phyloP scores from a whole-genome alignment of 2,888 invertebrate species.

The Allacma fusca region DNA sequence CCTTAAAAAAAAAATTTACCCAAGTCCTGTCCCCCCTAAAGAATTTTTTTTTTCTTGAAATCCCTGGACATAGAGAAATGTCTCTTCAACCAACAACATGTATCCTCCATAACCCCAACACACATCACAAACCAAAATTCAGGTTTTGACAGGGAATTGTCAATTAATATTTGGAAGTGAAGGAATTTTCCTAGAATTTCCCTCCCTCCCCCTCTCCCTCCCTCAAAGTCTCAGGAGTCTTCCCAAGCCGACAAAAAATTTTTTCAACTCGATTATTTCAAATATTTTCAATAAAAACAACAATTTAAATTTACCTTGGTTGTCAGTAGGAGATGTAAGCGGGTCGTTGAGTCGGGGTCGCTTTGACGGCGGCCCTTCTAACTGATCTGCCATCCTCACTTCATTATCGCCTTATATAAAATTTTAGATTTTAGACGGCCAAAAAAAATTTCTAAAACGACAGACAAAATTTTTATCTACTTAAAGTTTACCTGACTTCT shows the following conservation, averaged over 20 bases:
- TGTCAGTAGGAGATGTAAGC: constrained; percentile 77
- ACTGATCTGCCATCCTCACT: constrained; percentile 86
- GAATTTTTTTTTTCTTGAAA: background rate
- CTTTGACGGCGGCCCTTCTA: constrained; percentile 95
- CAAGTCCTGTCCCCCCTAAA: background rate
- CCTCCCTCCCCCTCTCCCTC: background rate
- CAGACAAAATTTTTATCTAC: constrained; percentile 28
- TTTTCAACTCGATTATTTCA: background rate
- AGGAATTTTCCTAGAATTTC: background rate
- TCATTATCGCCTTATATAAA: constrained; percentile 51
- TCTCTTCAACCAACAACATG: too few relatives aligned
- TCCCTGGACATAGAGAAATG: too few relatives aligned
- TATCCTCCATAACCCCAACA: background rate
- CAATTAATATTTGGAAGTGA: background rate
- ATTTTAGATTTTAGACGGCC: constrained; percentile 28
- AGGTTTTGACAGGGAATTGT: constrained; percentile 12
- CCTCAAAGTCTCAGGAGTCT: background rate
- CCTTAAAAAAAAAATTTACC: background rate
- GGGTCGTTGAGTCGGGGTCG: constrained; percentile 90
- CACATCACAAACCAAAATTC: background rate
- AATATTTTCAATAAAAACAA: constrained; percentile 5
- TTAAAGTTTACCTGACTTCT: constrained; percentile 41
- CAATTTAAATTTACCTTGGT: constrained; percentile 52
- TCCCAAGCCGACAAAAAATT: background rate
- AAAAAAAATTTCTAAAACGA: constrained; percentile 22